phyloP scores from a whole-genome alignment of 2,113 vertebrate species.

The Agapornis roseicollis region DNA sequence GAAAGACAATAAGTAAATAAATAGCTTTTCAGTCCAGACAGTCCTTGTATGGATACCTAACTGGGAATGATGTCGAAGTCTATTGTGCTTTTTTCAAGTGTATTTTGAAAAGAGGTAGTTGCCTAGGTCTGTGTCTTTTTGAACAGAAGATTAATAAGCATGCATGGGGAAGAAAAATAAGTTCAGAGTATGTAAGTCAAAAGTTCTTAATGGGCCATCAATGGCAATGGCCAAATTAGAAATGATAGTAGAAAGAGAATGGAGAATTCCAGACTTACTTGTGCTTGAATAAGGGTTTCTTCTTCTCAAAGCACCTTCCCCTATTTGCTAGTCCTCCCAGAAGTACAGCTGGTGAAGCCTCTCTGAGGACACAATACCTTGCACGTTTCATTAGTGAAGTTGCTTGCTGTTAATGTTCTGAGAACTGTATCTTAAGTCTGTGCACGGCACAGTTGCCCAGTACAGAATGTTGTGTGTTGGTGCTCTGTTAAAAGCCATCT shows the following conservation, averaged over 20 bases:
- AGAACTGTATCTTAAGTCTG: background rate
- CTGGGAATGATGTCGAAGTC: too few species aligned
- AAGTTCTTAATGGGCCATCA: background rate
- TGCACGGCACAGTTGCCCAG: accelerated
- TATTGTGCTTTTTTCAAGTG: background rate
- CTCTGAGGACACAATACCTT: accelerated
- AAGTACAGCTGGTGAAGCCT: background rate
- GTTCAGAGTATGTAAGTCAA: background rate
- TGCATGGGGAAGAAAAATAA: accelerated
- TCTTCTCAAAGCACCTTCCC: background rate
- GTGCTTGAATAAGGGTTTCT: background rate
- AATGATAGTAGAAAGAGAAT: background rate
- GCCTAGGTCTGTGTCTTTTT: background rate
- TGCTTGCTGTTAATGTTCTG: background rate
- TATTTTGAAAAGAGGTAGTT: background rate
- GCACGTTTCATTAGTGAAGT: accelerated
- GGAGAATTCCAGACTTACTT: background rate
- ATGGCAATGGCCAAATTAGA: background rate
- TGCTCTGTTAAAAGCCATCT: background rate
- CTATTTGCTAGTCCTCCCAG: background rate
- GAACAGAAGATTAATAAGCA: background rate
- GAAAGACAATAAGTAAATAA: background rate
- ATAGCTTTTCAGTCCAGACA: background rate
- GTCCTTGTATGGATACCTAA: too few species aligned
- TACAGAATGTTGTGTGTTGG: accelerated